Evolutionary conservation across 2,888 invertebrate genomes (phyloP).

Genomic region (Drosophila rellima): DNA sequence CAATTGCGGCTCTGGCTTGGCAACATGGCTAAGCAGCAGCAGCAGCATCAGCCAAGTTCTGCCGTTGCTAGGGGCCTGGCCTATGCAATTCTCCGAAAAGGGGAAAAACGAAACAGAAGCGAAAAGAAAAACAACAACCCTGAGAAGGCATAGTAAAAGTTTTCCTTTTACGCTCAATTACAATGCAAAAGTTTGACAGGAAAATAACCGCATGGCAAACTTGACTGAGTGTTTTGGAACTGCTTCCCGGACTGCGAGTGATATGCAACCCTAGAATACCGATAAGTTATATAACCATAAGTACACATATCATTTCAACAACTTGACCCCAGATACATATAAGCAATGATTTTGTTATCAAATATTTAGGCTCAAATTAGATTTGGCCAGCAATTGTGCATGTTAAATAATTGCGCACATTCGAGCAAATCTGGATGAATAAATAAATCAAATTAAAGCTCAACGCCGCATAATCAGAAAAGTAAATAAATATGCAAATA

Average conservation of each 20-base stretch:
- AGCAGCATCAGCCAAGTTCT: constrained; percentile 32
- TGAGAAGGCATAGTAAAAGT: constrained; percentile 64
- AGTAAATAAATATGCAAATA: constrained; percentile 64
- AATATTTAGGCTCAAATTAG: constrained; percentile 12
- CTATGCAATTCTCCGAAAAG: constrained; percentile 43
- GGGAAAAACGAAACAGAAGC: constrained; percentile 10
- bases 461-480: constrained; percentile 70
- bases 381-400: constrained; percentile 22
- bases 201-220: constrained; percentile 77
- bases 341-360: constrained; percentile 20
- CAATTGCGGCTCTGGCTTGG: constrained; percentile 68
- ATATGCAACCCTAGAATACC: constrained; percentile 1
- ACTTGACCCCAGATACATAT: background rate
- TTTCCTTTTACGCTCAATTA: constrained; percentile 82
- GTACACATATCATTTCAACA: background rate
- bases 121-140: constrained; percentile 16
- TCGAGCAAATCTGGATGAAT: constrained; percentile 56
- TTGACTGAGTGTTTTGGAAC: constrained; percentile 60
- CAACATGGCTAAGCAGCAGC: constrained; percentile 57
- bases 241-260: constrained; percentile 30
- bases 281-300: background rate
- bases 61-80: constrained; percentile 29
- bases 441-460: constrained; percentile 75
- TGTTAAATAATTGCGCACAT: constrained; percentile 47
- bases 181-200: constrained; percentile 80